These are phyloP conservation scores for Allacma fusca DNA, from an alignment of 2,888 invertebrate genomes.

Conservation along the genomic window DNA sequence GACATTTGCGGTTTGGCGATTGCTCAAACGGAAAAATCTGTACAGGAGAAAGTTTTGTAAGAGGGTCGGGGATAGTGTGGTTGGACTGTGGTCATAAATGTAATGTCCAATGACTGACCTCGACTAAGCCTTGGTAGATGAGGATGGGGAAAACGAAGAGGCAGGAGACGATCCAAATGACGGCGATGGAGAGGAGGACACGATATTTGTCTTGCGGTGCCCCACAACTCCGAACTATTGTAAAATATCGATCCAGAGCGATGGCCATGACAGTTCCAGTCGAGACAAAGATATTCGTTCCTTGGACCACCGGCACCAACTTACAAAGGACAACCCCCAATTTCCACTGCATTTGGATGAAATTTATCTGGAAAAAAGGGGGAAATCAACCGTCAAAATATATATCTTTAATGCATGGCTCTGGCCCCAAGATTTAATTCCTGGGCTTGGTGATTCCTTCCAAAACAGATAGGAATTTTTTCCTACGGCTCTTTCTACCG, in stretches of 20 bases:
- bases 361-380: conserved; percentile 40
- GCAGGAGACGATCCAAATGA: conserved; percentile 67
- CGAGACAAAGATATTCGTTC: conserved; percentile 68
- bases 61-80: no score
- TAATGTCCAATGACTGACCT: conserved; percentile 50
- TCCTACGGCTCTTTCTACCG: no score
- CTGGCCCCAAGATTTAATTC: neutral
- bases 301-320: conserved; percentile 70
- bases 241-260: conserved; percentile 65
- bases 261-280: conserved; percentile 72
- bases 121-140: conserved; percentile 64
- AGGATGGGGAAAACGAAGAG: conserved; percentile 66
- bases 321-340: conserved; percentile 70
- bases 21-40: no score
- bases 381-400: no score
- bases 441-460: neutral
- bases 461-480: neutral
- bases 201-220: conserved; percentile 50
- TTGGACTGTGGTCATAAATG: no score
- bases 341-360: conserved; percentile 64
- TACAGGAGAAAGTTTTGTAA: no score
- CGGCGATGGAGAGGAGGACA: conserved; percentile 65
- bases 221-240: conserved; percentile 66
- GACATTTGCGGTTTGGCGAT: no score
- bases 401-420: neutral